Evolutionary conservation across 2,113 vertebrate species (phyloP).

Genomic region (chimpanzee (Pan troglodytes)): NHGRI_mPanTro3-v2.1_pri NC_072408.2:93947501-93948000

Average conservation of each 20-base stretch:
- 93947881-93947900: background rate
- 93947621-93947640: background rate
- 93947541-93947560: background rate
- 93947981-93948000: background rate
- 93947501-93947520: background rate
- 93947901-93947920: background rate
- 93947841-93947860: background rate
- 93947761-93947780: background rate
- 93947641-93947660: background rate
- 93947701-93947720: background rate
- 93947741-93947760: background rate
- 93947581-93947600: background rate
- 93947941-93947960: background rate
- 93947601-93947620: background rate
- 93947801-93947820: background rate
- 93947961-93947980: background rate
- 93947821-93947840: background rate
- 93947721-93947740: background rate
- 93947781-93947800: background rate
- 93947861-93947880: background rate
- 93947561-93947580: background rate
- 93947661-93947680: background rate
- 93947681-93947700: background rate
- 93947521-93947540: background rate
- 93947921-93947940: background rate